These are phyloP conservation scores for Oscarella lobularis DNA, from an alignment of 37 sponge, comb jelly and placozoan genomes.

Conservation along the genomic window DNA sequence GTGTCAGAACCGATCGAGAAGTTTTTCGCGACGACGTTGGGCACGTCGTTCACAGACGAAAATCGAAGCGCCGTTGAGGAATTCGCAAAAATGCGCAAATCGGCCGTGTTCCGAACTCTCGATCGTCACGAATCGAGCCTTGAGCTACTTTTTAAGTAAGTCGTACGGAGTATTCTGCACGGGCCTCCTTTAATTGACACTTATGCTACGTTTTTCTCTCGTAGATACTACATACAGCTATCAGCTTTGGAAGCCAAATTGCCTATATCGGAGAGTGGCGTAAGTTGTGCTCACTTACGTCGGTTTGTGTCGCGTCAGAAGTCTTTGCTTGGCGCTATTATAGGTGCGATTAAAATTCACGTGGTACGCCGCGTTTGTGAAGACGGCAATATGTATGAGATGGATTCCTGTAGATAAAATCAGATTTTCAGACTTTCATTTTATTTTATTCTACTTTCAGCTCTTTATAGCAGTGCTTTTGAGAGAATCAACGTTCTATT, in stretches of 20 bases:
- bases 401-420: too few species aligned
- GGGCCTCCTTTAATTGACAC: too few species aligned
- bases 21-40: constrained; percentile 79
- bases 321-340: not conserved
- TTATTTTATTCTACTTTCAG: too few species aligned
- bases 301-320: not conserved
- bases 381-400: constrained; percentile 43
- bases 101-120: constrained; percentile 11
- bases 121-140: not conserved
- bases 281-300: constrained; percentile 12
- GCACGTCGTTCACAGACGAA: constrained; percentile 5
- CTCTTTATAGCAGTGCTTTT: constrained; percentile 46
- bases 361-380: constrained; percentile 81
- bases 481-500: constrained; percentile 87
- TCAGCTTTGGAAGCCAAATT: constrained; percentile 72
- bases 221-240: constrained; percentile 85
- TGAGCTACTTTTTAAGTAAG: not conserved
- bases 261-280: constrained; percentile 89
- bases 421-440: too few species aligned
- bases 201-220: not conserved
- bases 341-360: constrained; percentile 87
- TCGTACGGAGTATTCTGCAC: too few species aligned
- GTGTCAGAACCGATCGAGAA: constrained; percentile 30
- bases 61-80: not conserved
- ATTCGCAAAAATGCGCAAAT: constrained; percentile 46